phyloP scores from a whole-genome alignment of 2,113 vertebrate genomes.

The Sisor rabdophorus region DNA sequence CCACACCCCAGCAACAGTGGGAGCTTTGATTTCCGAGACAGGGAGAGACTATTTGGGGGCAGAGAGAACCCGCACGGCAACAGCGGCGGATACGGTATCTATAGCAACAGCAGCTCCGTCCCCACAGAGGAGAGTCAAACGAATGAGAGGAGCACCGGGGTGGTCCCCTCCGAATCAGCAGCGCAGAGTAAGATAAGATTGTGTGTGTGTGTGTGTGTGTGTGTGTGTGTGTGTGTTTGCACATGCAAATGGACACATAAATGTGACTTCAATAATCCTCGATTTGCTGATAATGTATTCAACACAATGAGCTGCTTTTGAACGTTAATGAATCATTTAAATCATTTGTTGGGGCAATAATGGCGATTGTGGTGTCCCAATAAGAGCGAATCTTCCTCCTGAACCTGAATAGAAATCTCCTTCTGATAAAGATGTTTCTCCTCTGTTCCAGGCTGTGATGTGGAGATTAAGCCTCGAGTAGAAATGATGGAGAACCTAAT shows the following conservation, averaged over 20 bases:
- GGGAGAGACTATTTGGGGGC: slow-evolving; percentile 40
- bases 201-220: slow-evolving; percentile 17
- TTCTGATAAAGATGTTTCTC: background rate
- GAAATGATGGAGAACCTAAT: slow-evolving; percentile 26
- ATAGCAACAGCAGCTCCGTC: slow-evolving; percentile 58
- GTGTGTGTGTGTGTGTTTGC: slow-evolving; percentile 13
- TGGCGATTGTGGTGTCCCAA: background rate
- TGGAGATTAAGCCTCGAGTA: slow-evolving; percentile 40
- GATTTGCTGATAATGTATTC: slow-evolving; percentile 3
- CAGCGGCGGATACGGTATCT: slow-evolving; percentile 44
- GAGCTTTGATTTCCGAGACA: slow-evolving; percentile 41
- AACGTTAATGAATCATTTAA: slow-evolving; percentile 23
- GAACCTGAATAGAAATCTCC: background rate
- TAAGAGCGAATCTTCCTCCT: background rate
- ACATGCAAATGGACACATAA: slow-evolving; percentile 3
- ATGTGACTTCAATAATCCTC: slow-evolving; percentile 13
- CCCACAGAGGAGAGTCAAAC: slow-evolving; percentile 58
- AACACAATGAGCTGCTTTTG: slow-evolving; percentile 11
- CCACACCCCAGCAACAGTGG: slow-evolving; percentile 39
- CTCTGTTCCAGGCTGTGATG: slow-evolving; percentile 41
- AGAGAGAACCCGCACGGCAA: slow-evolving; percentile 40
- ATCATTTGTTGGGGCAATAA: slow-evolving; percentile 14
- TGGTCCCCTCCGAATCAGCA: slow-evolving; percentile 30
- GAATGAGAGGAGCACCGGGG: slow-evolving; percentile 53
- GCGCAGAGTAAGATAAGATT: slow-evolving; percentile 55